Base-by-base conservation (phyloP, 2,113 vertebrate species). In the Phainopepla nitens region DNA sequence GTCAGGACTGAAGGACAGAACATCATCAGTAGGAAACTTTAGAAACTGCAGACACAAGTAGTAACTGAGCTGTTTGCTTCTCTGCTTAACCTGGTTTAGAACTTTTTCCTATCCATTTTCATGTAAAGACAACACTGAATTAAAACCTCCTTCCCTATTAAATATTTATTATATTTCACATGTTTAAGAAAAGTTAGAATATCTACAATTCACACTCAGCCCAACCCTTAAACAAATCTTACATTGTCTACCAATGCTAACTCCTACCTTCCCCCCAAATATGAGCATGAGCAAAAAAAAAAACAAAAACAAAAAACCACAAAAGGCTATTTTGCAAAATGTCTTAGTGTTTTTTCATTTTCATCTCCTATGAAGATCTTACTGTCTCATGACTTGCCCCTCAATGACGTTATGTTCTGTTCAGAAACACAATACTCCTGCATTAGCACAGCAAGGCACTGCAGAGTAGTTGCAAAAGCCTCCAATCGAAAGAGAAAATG, bases 341-440 rank as follows among this genome's bases (percentile, higher is more conserved):
- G 22, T 7, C 11, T 50, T 44, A 8, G 13, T 18, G 44, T 7
- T 19, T 39, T 72, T 79, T 35, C 2, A 0, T 78, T 71, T 71
- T 33, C 2, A 4, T 4, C 7, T 6, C 3, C 9, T 20, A 16
- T 29, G 75, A 66, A 62, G 29, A 49, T 76, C 42, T 33, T 16
- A 10, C 19, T 31, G 8, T 18, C 23, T 68, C 29, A 15, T 47
- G 36, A 47, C 22, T 65, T 64, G 47, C 41, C 41, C 23, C 33
- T 51, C 0, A 0, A 31, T 49, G 16, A 39, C 1, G 4, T 13
- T 3, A 3, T 19, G 10, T 17, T 70, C 24, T 18, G 9, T 57
- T 80, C 80, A 73, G 27, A 87, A 70, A 31, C n/a, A 60, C 10
- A 44, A 15, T 11, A 20, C 7, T 82, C 12, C 7, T 31, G 31